Conservation (phyloP, 37 sponge, comb jelly and placozoan species). For the Halisarca cf. caerulea region DNA sequence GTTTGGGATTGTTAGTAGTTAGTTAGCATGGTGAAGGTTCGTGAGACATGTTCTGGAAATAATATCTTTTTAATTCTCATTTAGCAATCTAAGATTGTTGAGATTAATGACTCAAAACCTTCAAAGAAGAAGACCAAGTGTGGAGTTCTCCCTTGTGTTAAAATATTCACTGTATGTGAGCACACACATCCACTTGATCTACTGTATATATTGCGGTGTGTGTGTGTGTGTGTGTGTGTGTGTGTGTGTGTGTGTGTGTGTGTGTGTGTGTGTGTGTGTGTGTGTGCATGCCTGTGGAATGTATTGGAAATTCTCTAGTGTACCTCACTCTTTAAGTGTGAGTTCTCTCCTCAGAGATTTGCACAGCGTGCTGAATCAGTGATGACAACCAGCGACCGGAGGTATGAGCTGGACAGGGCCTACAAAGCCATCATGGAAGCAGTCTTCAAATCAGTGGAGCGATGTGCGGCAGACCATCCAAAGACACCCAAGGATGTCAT, state of each 20-base stretch:
- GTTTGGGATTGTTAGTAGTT: no score
- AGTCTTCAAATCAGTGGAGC: slow-evolving; percentile 64
- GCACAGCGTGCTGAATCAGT: slow-evolving; percentile 70
- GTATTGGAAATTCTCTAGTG: neutral
- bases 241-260: slow-evolving; percentile 7
- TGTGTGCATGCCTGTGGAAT: neutral
- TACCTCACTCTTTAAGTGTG: neutral
- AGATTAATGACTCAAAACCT: slow-evolving; percentile 66
- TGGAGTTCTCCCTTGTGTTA: slow-evolving; percentile 79
- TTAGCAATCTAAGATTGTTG: slow-evolving; percentile 35
- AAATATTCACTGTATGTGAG: slow-evolving; percentile 34
- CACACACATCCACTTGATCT: no score
- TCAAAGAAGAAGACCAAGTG: slow-evolving; percentile 67
- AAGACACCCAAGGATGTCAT: slow-evolving; percentile 90
- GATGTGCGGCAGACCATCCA: slow-evolving; percentile 68
- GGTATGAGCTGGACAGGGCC: slow-evolving; percentile 77
- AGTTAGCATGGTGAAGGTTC: no score
- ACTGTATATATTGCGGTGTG: no score
- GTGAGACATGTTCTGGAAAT: no score
- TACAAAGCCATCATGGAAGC: slow-evolving; percentile 71
- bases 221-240: slow-evolving; percentile 8
- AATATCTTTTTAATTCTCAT: neutral
- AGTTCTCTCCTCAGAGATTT: slow-evolving; percentile 44
- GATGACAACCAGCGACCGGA: slow-evolving; percentile 50
- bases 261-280: slow-evolving; percentile 7